Evolutionary conservation across 1,140 invertebrate species (phyloP).

Genomic region (Drosophila simulans): DNA sequence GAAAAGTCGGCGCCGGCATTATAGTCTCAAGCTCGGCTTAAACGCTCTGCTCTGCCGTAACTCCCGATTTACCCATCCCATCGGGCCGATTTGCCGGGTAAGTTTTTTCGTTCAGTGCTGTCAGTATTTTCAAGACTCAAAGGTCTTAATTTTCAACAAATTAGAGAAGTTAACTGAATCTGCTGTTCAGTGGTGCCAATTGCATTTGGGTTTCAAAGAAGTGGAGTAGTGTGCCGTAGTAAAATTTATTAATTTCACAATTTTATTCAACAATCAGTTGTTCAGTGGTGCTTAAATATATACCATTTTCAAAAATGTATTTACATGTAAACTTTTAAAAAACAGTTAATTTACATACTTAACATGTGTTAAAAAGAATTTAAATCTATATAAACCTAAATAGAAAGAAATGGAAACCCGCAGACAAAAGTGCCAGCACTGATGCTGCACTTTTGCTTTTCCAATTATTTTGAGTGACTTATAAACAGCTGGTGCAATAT

Average conservation of each 20-base stretch:
- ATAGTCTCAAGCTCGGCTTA: slow-evolving; percentile 49
- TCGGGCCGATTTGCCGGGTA: slow-evolving; percentile 23
- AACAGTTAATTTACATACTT: too few species aligned
- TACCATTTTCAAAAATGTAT: too few species aligned
- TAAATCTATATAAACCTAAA: neutral
- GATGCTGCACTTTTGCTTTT: slow-evolving; percentile 4
- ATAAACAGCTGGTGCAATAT: slow-evolving; percentile 45
- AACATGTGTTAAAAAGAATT: too few species aligned
- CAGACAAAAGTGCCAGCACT: neutral
- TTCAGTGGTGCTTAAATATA: too few species aligned
- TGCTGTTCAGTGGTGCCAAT: too few species aligned
- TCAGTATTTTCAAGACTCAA: neutral
- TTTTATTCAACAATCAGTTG: too few species aligned
- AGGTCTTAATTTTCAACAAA: neutral
- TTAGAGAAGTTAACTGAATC: too few species aligned
- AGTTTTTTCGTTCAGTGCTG: slow-evolving; percentile 16
- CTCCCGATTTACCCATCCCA: neutral
- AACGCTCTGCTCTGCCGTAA: neutral
- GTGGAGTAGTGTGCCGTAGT: neutral
- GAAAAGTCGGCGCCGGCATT: slow-evolving; percentile 23
- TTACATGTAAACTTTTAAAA: too few species aligned
- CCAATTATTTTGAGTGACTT: slow-evolving; percentile 30
- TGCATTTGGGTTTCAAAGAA: neutral
- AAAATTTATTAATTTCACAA: too few species aligned
- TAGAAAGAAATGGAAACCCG: neutral